Evolutionary conservation across 2,113 vertebrate genomes (phyloP), one percentile per base, ranked within the genome.

Genomic region (Dryoscopus gambensis): DNA sequence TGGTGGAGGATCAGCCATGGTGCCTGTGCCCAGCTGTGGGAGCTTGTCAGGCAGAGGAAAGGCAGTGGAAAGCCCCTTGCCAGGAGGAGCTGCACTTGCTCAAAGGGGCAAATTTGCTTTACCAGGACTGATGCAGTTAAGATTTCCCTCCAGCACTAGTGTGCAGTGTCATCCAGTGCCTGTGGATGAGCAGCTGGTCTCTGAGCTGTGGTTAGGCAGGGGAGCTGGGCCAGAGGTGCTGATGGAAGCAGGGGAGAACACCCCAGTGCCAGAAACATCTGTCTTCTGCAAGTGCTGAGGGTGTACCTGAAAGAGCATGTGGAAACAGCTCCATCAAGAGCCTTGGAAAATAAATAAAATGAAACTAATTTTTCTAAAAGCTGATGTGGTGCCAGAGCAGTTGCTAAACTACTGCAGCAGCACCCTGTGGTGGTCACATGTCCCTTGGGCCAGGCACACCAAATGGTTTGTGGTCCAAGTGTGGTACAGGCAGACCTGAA

Each of bases 1-100:
- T 2, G 6, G 39, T 27, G 17, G 31, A 52, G 37, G 20, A 46
- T 21, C 12, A 71, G 35, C 20, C 31, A 2, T 0, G 0, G 46
- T 56, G 73, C 67, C 39, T 1, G 3, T 31, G 9, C 17, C 19
- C 18, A n/a, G 25, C 50, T 11, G 15, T 53, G 60, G 50, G 37
- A 53, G 9, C 30, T 33, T 15, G 14, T 10, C 35, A 14, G 68
- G 53, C 30, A 37, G 8, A 17, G 21, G 10, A 2, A 2, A 10
- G n/a, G n/a, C n/a, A n/a, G 21, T 42, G 37, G 40, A 28, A 63
- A 63, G 39, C 8, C 11, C 49, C 35, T 24, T 2, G 0, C 11
- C 9, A 11, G 30, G 31, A 74, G 50, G 31, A 63, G 42, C 0
- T 68, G 56, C 44, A 11, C 64, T 65, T 56, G 21, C 12, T 46